phyloP scores from a whole-genome alignment of 1,140 invertebrate species.

The Drosophila elegans region DNA sequence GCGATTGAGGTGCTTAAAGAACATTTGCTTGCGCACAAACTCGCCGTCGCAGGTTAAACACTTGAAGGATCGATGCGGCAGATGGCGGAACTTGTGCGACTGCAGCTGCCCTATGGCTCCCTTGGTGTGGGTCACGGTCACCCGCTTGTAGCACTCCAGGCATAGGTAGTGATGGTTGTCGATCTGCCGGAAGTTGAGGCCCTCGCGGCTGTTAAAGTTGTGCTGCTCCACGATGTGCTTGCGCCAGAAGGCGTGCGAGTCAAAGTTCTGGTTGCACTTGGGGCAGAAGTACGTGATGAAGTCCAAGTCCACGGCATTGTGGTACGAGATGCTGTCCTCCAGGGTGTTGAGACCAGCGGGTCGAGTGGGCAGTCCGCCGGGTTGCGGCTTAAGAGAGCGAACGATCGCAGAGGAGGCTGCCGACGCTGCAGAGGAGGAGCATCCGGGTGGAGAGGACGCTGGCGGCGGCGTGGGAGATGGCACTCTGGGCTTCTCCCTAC shows the following conservation, averaged over 20 bases:
- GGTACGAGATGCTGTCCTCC: constrained; percentile 76
- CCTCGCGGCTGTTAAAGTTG: constrained; percentile 72
- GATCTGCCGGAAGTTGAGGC: constrained; percentile 77
- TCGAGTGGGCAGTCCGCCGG: constrained; percentile 44
- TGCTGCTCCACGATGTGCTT: constrained; percentile 80
- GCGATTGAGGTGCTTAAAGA: constrained; percentile 78
- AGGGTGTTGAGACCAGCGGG: constrained; percentile 70
- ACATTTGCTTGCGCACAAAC: constrained; percentile 83
- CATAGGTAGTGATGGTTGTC: constrained; percentile 79
- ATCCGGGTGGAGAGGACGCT: constrained; percentile 12
- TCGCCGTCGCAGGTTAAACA: constrained; percentile 70
- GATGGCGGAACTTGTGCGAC: constrained; percentile 79
- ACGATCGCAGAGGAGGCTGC: constrained; percentile 12
- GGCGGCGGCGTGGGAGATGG: background rate
- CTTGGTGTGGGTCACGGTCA: constrained; percentile 80
- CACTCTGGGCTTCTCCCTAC: constrained; percentile 17
- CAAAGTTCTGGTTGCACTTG: constrained; percentile 77
- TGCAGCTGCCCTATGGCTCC: constrained; percentile 80
- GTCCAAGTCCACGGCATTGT: constrained; percentile 79
- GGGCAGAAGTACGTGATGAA: constrained; percentile 78
- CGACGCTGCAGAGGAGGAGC: constrained; percentile 4
- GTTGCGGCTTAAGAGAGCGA: constrained; percentile 49
- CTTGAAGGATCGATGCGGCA: constrained; percentile 79
- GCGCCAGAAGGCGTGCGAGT: constrained; percentile 80
- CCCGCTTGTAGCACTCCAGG: constrained; percentile 79